Percentiles rank a stretch among this genome's conserved stretches.
These are phyloP conservation scores for Enteromius argenteus DNA, from an alignment of 2,797 vertebrate species.

Conservation along the genomic window DNA sequence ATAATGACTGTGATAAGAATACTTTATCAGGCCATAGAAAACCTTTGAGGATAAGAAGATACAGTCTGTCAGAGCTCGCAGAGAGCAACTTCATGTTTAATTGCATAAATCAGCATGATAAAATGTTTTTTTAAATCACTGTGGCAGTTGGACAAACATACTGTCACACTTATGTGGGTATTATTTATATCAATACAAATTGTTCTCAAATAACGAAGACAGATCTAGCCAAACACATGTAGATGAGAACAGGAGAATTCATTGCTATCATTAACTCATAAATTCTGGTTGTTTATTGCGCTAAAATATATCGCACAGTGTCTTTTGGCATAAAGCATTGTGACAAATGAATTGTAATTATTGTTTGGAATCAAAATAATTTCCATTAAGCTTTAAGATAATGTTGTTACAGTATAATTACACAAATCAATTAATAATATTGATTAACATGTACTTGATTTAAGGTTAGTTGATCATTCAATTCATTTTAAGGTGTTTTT, in stretches of 20 bases:
- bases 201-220: conserved; percentile 67
- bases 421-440: not conserved
- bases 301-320: too few species aligned
- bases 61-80: conserved; percentile 77
- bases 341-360: not conserved
- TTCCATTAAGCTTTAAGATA: not conserved
- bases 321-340: not conserved
- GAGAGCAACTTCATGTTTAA: conserved; percentile 85
- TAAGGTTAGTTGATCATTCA: not conserved
- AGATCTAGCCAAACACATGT: conserved; percentile 71
- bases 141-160: conserved; percentile 71
- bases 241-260: conserved; percentile 63
- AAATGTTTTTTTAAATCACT: conserved; percentile 81
- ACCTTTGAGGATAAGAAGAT: conserved; percentile 86
- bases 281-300: not conserved
- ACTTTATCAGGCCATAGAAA: conserved; percentile 78
- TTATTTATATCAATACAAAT: conserved; percentile 72
- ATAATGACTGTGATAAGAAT: conserved; percentile 79
- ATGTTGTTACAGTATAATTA: not conserved
- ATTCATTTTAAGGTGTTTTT: too few species aligned
- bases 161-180: conserved; percentile 72
- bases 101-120: conserved; percentile 85
- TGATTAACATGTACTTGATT: not conserved
- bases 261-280: not conserved
- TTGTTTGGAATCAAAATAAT: not conserved